Evolutionary conservation across 2,797 vertebrate genomes (phyloP).

Genomic region (Falco columbarius): DNA sequence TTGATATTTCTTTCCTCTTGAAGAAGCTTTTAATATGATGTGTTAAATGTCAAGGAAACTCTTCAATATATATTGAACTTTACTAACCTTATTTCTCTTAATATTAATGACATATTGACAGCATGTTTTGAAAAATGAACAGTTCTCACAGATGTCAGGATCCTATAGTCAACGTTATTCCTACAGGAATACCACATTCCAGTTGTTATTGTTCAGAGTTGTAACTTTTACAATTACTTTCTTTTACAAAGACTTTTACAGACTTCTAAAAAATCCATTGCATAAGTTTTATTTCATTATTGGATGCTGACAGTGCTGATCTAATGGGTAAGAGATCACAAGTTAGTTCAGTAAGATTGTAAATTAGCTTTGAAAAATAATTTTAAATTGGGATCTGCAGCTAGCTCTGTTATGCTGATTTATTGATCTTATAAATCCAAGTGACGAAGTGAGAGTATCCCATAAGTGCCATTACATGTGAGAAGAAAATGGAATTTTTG

Average conservation of each 20-base stretch:
- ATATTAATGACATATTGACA: constrained; percentile 82
- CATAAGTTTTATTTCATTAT: background rate
- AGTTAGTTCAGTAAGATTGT: background rate
- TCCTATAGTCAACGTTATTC: constrained; percentile 10
- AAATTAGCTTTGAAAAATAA: background rate
- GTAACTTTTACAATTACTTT: background rate
- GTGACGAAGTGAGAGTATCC: background rate
- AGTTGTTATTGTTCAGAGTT: background rate
- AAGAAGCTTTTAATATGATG: constrained; percentile 81
- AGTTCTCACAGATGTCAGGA: constrained; percentile 50
- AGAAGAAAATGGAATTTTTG: background rate
- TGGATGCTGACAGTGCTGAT: background rate
- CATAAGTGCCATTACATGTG: background rate
- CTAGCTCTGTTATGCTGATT: background rate
- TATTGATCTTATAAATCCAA: background rate
- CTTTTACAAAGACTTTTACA: background rate
- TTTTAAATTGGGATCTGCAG: background rate
- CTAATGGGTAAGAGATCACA: background rate
- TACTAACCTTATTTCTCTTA: constrained; percentile 81
- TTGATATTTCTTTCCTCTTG: constrained; percentile 81
- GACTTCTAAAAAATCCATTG: background rate
- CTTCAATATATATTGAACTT: constrained; percentile 78
- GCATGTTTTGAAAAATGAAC: constrained; percentile 64
- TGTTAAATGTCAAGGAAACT: constrained; percentile 83
- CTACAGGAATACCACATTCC: background rate